A percentile compares a stretch with the other conserved stretches of the same genome.
Conservation (phyloP, 2,797 vertebrate genomes). For the Cephalopachus bancanus region DNA sequence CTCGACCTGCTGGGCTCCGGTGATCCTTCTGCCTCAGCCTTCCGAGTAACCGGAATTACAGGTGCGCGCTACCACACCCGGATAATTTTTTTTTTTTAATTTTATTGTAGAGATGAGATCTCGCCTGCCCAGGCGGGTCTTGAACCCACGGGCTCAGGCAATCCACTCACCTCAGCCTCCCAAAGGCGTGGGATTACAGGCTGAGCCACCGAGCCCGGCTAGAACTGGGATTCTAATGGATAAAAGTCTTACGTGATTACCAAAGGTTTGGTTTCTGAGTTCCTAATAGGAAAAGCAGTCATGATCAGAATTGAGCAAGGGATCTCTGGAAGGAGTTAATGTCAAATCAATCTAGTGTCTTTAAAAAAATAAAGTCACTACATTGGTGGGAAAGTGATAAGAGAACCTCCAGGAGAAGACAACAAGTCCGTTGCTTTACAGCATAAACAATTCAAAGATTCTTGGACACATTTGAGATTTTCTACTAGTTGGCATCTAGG, state of each 20-base stretch:
- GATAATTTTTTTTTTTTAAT: too few relatives aligned
- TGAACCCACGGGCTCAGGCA: too few relatives aligned
- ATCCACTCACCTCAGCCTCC: too few relatives aligned
- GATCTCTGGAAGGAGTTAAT: background rate
- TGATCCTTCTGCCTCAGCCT: too few relatives aligned
- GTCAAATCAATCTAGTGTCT: background rate
- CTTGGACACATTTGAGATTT: background rate
- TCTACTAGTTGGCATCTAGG: background rate
- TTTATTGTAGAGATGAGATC: too few relatives aligned
- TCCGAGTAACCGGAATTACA: too few relatives aligned
- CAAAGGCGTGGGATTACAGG: too few relatives aligned
- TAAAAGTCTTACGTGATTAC: background rate
- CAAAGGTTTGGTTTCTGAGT: background rate
- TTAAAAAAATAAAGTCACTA: conserved; percentile 12
- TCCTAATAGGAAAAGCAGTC: background rate
- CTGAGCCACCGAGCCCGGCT: too few relatives aligned
- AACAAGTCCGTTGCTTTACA: background rate
- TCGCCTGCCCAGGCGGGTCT: too few relatives aligned
- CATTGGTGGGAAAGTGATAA: background rate
- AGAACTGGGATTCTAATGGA: background rate
- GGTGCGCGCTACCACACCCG: too few relatives aligned
- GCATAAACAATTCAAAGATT: background rate
- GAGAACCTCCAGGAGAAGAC: background rate
- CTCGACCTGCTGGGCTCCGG: too few relatives aligned
- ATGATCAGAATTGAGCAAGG: background rate